These are phyloP conservation scores for Calliopum simillimum DNA, from an alignment of 2,888 invertebrate species.

Conservation along the genomic window DNA sequence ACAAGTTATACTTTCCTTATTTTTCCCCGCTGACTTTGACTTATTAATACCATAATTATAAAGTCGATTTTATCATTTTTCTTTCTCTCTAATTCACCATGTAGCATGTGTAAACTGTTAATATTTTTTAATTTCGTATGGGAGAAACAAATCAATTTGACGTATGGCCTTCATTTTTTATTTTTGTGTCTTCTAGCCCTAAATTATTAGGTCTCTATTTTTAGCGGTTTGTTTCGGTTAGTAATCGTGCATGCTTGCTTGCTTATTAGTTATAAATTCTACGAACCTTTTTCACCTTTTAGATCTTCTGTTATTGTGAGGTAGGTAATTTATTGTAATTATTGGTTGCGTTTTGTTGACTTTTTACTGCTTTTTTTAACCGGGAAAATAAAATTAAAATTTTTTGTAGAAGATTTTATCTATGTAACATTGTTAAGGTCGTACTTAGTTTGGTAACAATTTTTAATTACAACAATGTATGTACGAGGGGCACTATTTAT, in stretches of 20 bases:
- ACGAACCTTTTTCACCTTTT: not conserved
- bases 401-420: too few relatives aligned
- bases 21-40: not conserved
- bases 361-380: not conserved
- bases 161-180: conserved; percentile 23
- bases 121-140: not conserved
- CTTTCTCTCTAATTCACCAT: not conserved
- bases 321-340: conserved; percentile 20
- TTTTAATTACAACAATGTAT: too few relatives aligned
- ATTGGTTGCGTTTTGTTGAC: not conserved
- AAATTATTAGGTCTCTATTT: not conserved
- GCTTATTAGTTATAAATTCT: conserved; percentile 16
- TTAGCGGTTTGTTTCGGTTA: not conserved
- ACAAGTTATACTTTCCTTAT: not conserved
- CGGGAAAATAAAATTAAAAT: not conserved
- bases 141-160: conserved; percentile 24
- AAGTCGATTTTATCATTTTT: not conserved
- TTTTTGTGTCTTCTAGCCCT: not conserved
- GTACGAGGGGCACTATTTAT: too few relatives aligned
- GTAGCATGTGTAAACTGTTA: too few relatives aligned
- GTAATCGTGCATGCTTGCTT: not conserved
- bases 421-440: too few relatives aligned
- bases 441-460: too few relatives aligned
- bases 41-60: not conserved
- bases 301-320: not conserved